These are phyloP conservation scores for Stenodera caucasica DNA, from an alignment of 2,888 invertebrate species.

Conservation along the genomic window DNA sequence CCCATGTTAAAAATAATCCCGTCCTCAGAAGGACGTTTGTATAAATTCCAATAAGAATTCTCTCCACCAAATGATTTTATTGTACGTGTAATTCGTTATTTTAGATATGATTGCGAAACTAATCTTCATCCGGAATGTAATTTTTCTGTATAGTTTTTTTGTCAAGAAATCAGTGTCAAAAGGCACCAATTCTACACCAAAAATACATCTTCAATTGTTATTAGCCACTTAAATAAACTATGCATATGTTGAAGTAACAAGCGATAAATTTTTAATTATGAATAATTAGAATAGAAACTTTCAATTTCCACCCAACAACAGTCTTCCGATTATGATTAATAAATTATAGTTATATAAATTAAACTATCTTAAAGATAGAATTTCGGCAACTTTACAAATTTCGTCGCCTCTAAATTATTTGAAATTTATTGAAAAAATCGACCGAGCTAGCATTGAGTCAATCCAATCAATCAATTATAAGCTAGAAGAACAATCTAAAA, in stretches of 20 bases:
- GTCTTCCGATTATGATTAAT: constrained; percentile 28
- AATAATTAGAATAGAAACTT: constrained; percentile 30
- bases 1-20: no score
- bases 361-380: constrained; percentile 28
- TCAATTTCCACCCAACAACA: constrained; percentile 28
- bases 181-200: constrained; percentile 6
- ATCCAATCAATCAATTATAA: constrained; percentile 15
- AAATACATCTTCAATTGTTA: constrained; percentile 8
- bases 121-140: constrained; percentile 30
- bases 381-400: no score
- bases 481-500: constrained; percentile 21
- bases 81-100: no score
- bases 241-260: constrained; percentile 33
- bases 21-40: no score
- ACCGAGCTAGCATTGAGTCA: no score
- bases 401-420: no score
- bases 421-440: no score
- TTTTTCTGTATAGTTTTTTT: constrained; percentile 4
- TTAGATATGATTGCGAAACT: constrained; percentile 30
- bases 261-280: constrained; percentile 31
- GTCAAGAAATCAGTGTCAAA: background rate
- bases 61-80: no score
- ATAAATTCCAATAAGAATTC: no score
- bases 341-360: constrained; percentile 22
- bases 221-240: constrained; percentile 30